Conservation (phyloP, 2,797 vertebrate species). For the Tamandua tetradactyla region DNA sequence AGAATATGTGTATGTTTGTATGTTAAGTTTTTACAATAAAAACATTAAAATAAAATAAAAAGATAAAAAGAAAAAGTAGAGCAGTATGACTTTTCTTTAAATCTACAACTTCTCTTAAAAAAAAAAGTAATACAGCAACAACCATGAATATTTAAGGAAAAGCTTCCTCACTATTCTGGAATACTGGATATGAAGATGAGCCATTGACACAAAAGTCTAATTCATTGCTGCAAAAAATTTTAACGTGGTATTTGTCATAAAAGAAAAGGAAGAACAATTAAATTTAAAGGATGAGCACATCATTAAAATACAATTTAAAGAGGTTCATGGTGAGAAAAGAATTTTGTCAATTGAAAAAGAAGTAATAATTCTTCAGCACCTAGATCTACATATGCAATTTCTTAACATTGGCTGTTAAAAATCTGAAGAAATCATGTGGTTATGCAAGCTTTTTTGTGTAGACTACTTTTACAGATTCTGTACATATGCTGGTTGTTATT, state of each 20-base stretch:
- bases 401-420: background rate
- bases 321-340: background rate
- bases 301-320: background rate
- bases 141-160: background rate
- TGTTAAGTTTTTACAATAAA: too few relatives aligned
- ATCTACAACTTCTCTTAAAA: too few relatives aligned
- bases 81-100: too few relatives aligned
- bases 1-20: too few relatives aligned
- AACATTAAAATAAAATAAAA: too few relatives aligned
- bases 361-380: background rate
- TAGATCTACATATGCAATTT: too few relatives aligned
- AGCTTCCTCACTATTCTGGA: background rate
- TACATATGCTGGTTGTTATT: background rate
- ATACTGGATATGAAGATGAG: background rate
- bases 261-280: background rate
- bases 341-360: background rate
- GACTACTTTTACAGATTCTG: background rate
- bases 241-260: background rate
- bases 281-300: background rate
- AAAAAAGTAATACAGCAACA: background rate
- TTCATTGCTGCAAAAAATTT: background rate
- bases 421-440: background rate
- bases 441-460: background rate
- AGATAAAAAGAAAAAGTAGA: background rate
- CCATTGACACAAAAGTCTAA: background rate